Evolutionary conservation across 2,888 invertebrate genomes (phyloP).

Genomic region (Diogma glabrata): DNA sequence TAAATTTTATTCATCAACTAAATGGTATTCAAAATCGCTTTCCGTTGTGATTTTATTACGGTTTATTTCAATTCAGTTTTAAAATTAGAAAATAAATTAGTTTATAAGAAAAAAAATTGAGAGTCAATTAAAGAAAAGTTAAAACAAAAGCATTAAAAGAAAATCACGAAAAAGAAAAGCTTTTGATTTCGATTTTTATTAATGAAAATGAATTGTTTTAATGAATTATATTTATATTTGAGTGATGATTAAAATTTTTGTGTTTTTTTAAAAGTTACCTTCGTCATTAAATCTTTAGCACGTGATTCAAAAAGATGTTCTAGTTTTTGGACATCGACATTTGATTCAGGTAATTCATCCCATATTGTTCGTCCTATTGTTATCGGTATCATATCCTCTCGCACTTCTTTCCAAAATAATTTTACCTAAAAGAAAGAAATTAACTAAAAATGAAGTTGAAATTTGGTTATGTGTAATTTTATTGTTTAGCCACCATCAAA

Average conservation of each 20-base stretch:
- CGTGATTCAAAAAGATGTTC: constrained; percentile 96
- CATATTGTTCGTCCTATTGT: constrained; percentile 69
- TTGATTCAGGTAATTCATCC: constrained; percentile 78
- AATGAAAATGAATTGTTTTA: no score
- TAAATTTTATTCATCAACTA: no score
- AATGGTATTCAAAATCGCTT: no score
- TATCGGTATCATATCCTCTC: constrained; percentile 48
- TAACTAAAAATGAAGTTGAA: neutral
- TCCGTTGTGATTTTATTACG: no score
- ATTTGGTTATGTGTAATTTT: neutral
- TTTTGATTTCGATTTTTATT: no score
- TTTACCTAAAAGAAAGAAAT: constrained; percentile 40
- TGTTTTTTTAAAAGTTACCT: constrained; percentile 47
- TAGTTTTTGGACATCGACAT: constrained; percentile 82
- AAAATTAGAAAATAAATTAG: no score
- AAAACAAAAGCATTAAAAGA: no score
- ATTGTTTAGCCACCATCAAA: neutral
- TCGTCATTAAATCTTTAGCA: constrained; percentile 87
- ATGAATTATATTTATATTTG: no score
- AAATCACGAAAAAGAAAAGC: no score
- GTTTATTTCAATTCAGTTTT: no score
- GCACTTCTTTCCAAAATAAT: constrained; percentile 94
- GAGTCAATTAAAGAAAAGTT: no score
- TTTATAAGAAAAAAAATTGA: no score
- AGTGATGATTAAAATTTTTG: neutral